Evolutionary conservation across 1,140 invertebrate genomes (phyloP).

Genomic region (Rhopalosiphum padi): DNA sequence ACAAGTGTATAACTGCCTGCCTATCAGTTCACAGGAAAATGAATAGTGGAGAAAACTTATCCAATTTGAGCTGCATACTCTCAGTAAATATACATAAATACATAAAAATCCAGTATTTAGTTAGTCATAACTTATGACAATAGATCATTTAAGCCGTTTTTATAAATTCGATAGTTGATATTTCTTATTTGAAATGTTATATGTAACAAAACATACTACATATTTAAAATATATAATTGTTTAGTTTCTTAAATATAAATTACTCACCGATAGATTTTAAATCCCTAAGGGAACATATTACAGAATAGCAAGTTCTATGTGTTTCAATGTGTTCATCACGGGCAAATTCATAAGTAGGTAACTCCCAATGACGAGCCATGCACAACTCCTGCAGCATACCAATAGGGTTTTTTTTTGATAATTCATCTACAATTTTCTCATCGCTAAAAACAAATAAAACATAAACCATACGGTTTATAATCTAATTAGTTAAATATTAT

Average conservation of each 20-base stretch:
- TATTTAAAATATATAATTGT: too few species aligned
- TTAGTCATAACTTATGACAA: too few species aligned
- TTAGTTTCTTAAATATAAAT: not conserved
- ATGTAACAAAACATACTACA: too few species aligned
- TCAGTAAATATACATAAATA: too few species aligned
- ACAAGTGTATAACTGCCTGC: too few species aligned
- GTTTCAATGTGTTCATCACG: not conserved
- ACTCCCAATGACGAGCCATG: conserved; percentile 92
- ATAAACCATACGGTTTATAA: not conserved
- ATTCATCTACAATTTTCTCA: not conserved
- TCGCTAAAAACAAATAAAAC: not conserved
- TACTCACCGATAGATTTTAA: not conserved
- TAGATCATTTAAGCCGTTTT: too few species aligned
- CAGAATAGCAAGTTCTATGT: not conserved
- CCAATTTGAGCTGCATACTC: too few species aligned
- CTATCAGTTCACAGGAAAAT: too few species aligned
- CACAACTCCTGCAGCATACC: conserved; percentile 95
- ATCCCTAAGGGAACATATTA: not conserved
- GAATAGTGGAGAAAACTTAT: too few species aligned
- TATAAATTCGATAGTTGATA: too few species aligned
- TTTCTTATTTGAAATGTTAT: too few species aligned
- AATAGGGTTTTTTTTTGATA: conserved; percentile 70
- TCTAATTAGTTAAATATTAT: not conserved
- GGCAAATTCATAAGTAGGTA: conserved; percentile 67
- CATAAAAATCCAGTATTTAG: too few species aligned